Conservation (phyloP, 2,113 vertebrate genomes). For the Aegotheles bennettii region DNA sequence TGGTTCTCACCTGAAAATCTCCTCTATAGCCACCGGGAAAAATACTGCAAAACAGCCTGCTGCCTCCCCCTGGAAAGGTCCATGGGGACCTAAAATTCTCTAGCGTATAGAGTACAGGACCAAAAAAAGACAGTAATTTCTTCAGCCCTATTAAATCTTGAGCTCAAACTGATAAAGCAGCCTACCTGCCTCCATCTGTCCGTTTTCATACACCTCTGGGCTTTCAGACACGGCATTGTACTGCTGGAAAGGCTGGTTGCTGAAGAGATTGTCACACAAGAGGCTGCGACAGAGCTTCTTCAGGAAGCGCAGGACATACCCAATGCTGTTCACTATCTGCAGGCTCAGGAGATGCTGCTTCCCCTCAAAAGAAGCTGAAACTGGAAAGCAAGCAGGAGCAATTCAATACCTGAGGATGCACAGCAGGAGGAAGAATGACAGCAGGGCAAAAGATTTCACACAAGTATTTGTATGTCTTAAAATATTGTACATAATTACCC, state of each 20-base stretch:
- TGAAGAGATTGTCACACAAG: conserved; percentile 94
- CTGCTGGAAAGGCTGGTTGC: conserved; percentile 88
- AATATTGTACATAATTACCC: background rate
- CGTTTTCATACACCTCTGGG: conserved; percentile 33
- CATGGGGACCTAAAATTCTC: background rate
- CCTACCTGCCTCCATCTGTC: conserved; percentile 70
- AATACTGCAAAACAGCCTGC: background rate
- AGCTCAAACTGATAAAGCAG: background rate
- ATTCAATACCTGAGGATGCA: background rate
- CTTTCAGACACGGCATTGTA: conserved; percentile 59
- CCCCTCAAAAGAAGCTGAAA: conserved; percentile 91
- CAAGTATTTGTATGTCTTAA: background rate
- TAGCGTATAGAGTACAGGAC: background rate
- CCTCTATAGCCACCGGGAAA: background rate
- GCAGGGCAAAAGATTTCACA: background rate
- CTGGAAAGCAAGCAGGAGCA: conserved; percentile 55
- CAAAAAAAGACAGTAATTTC: background rate
- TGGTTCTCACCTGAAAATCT: background rate
- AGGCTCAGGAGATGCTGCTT: conserved; percentile 92
- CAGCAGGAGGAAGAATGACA: background rate
- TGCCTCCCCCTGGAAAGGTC: background rate
- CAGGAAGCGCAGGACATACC: conserved; percentile 93
- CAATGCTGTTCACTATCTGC: conserved; percentile 91
- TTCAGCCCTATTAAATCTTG: background rate
- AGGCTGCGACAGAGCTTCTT: conserved; percentile 93